phyloP scores from a whole-genome alignment of 1,140 invertebrate genomes.

The Leptinotarsa texana region DNA sequence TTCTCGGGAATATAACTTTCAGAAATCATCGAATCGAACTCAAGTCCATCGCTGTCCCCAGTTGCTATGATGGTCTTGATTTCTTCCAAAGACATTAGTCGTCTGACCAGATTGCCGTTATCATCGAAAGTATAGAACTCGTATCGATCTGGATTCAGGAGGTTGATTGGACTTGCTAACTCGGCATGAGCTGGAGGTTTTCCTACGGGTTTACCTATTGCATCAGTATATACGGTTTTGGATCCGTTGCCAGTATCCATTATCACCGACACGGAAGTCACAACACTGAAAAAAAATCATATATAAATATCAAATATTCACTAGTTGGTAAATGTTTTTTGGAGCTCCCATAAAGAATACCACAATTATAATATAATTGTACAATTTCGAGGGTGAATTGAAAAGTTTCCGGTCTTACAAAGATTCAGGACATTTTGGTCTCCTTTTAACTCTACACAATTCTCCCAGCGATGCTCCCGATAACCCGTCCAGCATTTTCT shows the following conservation, averaged over 20 bases:
- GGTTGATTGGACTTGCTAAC: constrained; percentile 74
- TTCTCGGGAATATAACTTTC: constrained; percentile 60
- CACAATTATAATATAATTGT: no score
- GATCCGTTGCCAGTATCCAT: constrained; percentile 63
- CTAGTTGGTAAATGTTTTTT: no score
- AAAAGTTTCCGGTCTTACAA: no score
- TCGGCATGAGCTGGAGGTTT: constrained; percentile 60
- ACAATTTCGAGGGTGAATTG: no score
- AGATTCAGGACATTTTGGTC: no score
- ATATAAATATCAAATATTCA: constrained; percentile 2
- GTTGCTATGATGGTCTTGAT: constrained; percentile 81
- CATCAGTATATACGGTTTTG: constrained; percentile 62
- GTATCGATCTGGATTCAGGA: constrained; percentile 77
- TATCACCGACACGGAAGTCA: constrained; percentile 65
- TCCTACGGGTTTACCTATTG: constrained; percentile 64
- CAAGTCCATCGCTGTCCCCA: constrained; percentile 64
- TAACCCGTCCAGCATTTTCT: no score
- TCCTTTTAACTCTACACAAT: no score
- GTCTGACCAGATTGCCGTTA: constrained; percentile 76
- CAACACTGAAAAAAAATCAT: constrained; percentile 58
- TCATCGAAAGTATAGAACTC: constrained; percentile 85
- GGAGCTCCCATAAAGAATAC: no score
- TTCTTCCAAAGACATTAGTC: constrained; percentile 80
- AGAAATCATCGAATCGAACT: constrained; percentile 41
- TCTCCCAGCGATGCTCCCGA: no score